These are phyloP conservation scores for Protaetia brevitarsis DNA, from an alignment of 1,140 invertebrate species.

Conservation along the genomic window DNA sequence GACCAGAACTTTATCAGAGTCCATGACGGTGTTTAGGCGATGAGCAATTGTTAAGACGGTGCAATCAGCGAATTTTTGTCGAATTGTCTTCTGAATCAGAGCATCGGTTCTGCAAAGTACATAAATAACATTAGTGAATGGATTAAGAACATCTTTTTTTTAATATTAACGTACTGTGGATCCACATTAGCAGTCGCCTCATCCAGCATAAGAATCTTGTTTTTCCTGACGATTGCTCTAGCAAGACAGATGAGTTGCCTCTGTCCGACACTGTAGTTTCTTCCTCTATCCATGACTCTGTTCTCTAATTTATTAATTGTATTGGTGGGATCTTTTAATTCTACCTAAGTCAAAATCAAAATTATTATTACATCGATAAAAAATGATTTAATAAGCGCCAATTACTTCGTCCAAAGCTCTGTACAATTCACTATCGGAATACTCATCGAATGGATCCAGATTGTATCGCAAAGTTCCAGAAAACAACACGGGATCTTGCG, in stretches of 20 bases:
- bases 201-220: conserved; percentile 63
- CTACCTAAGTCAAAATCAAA: conserved; percentile 44
- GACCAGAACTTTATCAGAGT: conserved; percentile 70
- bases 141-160: conserved; percentile 4
- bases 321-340: conserved; percentile 53
- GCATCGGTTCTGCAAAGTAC: conserved; percentile 60
- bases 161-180: conserved; percentile 52
- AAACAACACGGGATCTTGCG: conserved; percentile 82
- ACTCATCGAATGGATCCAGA: conserved; percentile 78
- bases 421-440: conserved; percentile 64
- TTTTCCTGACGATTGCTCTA: conserved; percentile 67
- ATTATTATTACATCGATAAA: no score
- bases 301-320: conserved; percentile 54
- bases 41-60: conserved; percentile 85
- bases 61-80: conserved; percentile 67
- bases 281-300: conserved; percentile 59
- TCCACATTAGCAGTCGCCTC: conserved; percentile 62
- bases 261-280: conserved; percentile 73
- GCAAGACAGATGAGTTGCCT: conserved; percentile 68
- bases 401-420: conserved; percentile 58
- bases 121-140: conserved; percentile 10
- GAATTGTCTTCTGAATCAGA: conserved; percentile 71
- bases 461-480: conserved; percentile 76
- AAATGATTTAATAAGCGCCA: not conserved
- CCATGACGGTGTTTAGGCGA: conserved; percentile 76